Conservation (phyloP, 2,888 invertebrate genomes). For the Eurytoma adleriae region DNA sequence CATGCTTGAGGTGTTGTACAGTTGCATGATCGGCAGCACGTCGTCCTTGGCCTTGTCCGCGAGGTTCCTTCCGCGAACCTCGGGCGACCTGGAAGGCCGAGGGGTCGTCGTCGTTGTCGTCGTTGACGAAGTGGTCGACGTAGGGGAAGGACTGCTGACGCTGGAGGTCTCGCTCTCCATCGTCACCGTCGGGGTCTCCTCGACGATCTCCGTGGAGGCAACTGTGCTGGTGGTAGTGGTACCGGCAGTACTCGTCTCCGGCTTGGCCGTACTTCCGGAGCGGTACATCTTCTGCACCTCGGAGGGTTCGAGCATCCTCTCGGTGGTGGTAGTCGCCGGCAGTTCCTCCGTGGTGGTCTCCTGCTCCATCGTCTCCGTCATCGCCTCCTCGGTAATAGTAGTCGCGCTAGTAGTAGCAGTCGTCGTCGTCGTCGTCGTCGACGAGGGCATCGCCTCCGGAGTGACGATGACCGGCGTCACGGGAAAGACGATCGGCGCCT, state of each 20-base stretch:
- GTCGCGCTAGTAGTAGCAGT: background rate
- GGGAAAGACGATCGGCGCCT: background rate
- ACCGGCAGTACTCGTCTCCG: conserved; percentile 47
- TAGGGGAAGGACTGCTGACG: conserved; percentile 21
- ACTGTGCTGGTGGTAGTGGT: conserved; percentile 51
- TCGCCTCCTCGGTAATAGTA: background rate
- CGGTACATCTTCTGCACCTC: conserved; percentile 72
- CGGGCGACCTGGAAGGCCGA: conserved; percentile 66
- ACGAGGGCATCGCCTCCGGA: conserved; percentile 36
- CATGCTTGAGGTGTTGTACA: conserved; percentile 72
- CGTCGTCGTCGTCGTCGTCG: background rate
- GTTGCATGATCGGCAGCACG: conserved; percentile 73
- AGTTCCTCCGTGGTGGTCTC: conserved; percentile 2
- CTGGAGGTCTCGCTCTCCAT: conserved; percentile 43
- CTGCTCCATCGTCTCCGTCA: background rate
- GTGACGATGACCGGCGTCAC: conserved; percentile 25
- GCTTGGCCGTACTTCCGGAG: conserved; percentile 58
- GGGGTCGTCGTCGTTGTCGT: conserved; percentile 37
- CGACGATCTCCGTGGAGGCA: conserved; percentile 34
- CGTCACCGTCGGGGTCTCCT: conserved; percentile 49
- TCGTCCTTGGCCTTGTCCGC: conserved; percentile 71
- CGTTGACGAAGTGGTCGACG: conserved; percentile 52
- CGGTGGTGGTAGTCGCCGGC: conserved; percentile 32
- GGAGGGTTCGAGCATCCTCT: conserved; percentile 66
- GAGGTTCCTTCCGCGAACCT: conserved; percentile 69